Evolutionary conservation across 1,140 invertebrate species (phyloP), one percentile per base, ranked within the genome.

Genomic region (Saccostrea echinata): DNA sequence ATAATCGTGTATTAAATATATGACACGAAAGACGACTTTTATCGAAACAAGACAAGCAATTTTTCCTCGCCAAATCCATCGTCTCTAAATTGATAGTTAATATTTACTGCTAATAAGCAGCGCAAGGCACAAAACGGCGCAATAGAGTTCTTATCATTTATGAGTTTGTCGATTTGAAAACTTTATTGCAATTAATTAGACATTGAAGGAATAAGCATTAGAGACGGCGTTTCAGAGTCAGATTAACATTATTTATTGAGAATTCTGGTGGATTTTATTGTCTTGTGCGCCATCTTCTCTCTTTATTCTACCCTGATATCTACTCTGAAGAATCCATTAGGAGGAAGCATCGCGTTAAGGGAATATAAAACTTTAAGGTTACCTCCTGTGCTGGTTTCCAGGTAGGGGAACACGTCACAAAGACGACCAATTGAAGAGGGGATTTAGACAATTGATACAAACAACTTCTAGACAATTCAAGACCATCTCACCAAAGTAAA

Each of bases 1-100:
- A 85, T 89, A 89, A 89, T 85, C 88, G 83, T 33, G 80, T 89
- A 87, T 43, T 81, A 80, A 89, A 87, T 87, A 89, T 89, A 87
- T 89, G 86, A 89, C 87, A 84, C 87, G 86, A 89, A 89, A 89
- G 85, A 84, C 83, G 64, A 86, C 55, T 57, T 80, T 53, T 88
- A 76, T 76, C 68, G 51, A 84, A 88, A 88, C 21, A 86, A 88
- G 55, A 57, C 84, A 88, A 85, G 68, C 84, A 52, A 82, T 61
- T 83, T 76, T 64, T 33, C 68, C 82, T 53, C 27, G 76, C 84
- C 84, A 88, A 88, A 71, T 55, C 87, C 52, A 43, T 11, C 64
- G 30, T 76, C 80, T 68, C 52, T 85, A 81, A 84, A 88, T 88
- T 88, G 83, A 84, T 83, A 27, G 82, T 84, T 85, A 88, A 88